Base-by-base conservation (phyloP, 2,888 invertebrate species). In the Rhingia rostrata region DNA sequence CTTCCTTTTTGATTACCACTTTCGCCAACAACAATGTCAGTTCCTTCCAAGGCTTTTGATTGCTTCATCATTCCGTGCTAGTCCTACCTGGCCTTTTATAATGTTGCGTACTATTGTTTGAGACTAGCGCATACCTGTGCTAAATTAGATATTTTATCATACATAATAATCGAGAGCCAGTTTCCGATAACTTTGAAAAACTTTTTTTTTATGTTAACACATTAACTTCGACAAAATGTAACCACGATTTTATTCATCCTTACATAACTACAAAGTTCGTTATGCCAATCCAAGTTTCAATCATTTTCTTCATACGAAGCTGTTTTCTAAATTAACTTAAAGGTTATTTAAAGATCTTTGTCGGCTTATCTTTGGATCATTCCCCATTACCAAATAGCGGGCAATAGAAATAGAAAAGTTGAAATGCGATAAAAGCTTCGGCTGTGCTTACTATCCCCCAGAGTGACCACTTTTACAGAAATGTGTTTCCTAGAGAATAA, bases 401-500 rank as follows among this genome's bases (percentile, higher is more conserved):
- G n/a, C 49, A 77, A 78, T 78, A 70, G 49, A 70, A 58, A 58
- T 33, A 41, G 64, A 64, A 58, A 61, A 30, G 41, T 61, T 10
- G 22, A 12, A 47, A 53, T 35, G 5, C 45, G 33, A 63, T 66
- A 43, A 72, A 53, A 61, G 61, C 70, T 66, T 43, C 54, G n/a
- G 41, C 30, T 35, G 32, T 64, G 33, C 35, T 35, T 63, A 9
- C 39, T 6, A 39, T 3, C 58, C 30, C 22, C 14, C 22, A 60
- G 37, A 43, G 39, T 82, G 70, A 77, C 82, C 82, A 72, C 45
- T 72, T 35, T 54, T 51, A 41, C 33, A 35, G 22, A 37, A 54
- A 12, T 58, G 53, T 63, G 37, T 51, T 75, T 58, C 14, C 54
- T 30, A 10, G 67, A 32, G 30, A 67, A 37, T 45, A 74, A 47